Conservation (phyloP, 2,888 invertebrate genomes). For the Dicranocentrus wangi region DNA sequence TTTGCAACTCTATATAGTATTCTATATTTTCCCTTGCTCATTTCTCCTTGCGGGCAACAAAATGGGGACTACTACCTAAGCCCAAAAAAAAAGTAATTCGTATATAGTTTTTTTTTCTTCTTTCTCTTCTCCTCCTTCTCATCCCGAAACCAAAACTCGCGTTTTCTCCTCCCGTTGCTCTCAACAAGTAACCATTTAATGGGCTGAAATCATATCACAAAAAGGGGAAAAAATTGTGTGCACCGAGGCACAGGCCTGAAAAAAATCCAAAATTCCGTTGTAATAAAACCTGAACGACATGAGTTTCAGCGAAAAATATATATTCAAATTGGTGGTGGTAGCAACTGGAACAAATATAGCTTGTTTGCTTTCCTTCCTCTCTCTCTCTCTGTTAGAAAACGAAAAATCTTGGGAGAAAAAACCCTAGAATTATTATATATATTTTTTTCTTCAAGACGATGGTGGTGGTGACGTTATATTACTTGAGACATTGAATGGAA, state of each 20-base stretch:
- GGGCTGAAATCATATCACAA: slow-evolving; percentile 35
- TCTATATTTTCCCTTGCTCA: slow-evolving; percentile 4
- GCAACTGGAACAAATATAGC: slow-evolving; percentile 23
- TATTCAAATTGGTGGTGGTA: slow-evolving; percentile 41
- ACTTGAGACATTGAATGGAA: too few species aligned
- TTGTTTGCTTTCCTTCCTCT: slow-evolving; percentile 32
- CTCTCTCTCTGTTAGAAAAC: neutral
- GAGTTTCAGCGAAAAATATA: slow-evolving; percentile 29
- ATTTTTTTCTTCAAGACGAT: too few species aligned
- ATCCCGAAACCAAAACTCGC: neutral
- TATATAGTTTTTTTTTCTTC: neutral
- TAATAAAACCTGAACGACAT: slow-evolving; percentile 39
- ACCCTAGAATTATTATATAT: too few species aligned
- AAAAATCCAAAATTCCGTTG: slow-evolving; percentile 33
- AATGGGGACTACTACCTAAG: slow-evolving; percentile 10
- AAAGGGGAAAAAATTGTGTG: neutral
- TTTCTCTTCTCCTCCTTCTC: neutral
- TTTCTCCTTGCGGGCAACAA: slow-evolving; percentile 25
- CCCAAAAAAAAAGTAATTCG: slow-evolving; percentile 25
- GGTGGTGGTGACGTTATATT: too few species aligned
- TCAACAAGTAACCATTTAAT: slow-evolving; percentile 57
- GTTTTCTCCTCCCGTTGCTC: slow-evolving; percentile 18
- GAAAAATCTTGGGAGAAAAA: neutral
- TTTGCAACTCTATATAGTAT: slow-evolving; percentile 17
- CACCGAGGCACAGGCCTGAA: slow-evolving; percentile 27